Base-by-base conservation (phyloP, 2,797 vertebrate species). In the Manis crassicaudata region DNA sequence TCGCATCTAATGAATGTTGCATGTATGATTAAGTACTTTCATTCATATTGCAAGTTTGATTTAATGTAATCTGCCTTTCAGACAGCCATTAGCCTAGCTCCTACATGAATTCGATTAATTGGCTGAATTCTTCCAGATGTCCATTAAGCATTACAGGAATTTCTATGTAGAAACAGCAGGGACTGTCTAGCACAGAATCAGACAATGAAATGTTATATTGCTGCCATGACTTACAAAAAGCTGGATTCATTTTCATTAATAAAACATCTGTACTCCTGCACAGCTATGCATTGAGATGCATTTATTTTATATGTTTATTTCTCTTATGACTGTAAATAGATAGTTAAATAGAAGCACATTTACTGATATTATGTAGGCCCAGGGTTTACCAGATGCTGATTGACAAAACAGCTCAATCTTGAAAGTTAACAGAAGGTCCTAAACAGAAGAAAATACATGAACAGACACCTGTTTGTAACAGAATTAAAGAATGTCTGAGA, bases 71-170 rank as follows among this genome's bases (percentile, higher is more conserved):
- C 98, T 98, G 98, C 98, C 98, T 99, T 99, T 99, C 98, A 99
- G 98, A 98, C 98, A 98, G 98, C 98, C 98, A 98, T 99, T 98
- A 99, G 98, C 98, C 97, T 94, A 98, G 98, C 98, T 99, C 98
- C 98, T 98, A 98, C 95, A 96, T 98, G 98, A 98, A 98, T 99
- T 98, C 98, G 98, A 99, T 99, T 99, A 99, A 99, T 99, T 99
- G 98, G 98, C 98, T 98, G 98, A 99, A 99, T 99, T 99, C 99
- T 99, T 99, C 98, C 98, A 99, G 99, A 99, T 99, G 98, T 98
- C 98, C 98, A 98, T 99, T 99, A 98, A 98, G 98, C 98, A 98
- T 99, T 99, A 98, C 98, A 98, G 98, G 99, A 99, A 99, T 99
- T 99, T 99, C 98, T 98, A 98, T 99, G 98, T 98, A 96, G 98